These are phyloP conservation scores for Phoxinus dragarum DNA, from an alignment of 2,797 vertebrate genomes.

Conservation along the genomic window DNA sequence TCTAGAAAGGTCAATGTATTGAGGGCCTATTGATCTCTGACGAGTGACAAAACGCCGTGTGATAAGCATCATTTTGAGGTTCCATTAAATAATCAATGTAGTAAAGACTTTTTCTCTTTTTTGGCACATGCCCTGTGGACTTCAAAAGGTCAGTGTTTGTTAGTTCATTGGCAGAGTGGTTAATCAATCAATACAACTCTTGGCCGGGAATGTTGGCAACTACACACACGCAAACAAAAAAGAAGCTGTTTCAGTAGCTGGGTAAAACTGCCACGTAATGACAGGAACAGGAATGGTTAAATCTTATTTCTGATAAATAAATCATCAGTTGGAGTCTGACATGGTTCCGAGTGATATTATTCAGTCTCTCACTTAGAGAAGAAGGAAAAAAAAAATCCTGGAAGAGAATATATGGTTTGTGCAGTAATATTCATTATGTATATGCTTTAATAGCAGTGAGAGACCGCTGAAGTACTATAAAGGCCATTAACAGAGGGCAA, in stretches of 20 bases:
- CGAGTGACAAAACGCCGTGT: conserved; percentile 90
- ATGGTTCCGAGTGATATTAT: conserved; percentile 46
- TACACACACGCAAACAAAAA: conserved; percentile 7
- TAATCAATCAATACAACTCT: conserved; percentile 93
- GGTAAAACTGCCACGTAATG: neutral
- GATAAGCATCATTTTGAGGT: conserved; percentile 87
- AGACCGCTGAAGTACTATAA: conserved; percentile 51
- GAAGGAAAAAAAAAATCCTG: conserved; percentile 24
- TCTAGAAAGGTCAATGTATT: conserved; percentile 87
- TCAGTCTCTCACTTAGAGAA: conserved; percentile 28
- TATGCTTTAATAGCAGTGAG: conserved; percentile 58
- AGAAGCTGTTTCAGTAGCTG: conserved; percentile 4
- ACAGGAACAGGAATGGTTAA: neutral
- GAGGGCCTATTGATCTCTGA: conserved; percentile 81
- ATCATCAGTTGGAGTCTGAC: conserved; percentile 36
- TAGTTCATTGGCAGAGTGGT: conserved; percentile 98
- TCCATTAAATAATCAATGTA: conserved; percentile 98
- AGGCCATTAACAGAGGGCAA: conserved; percentile 54
- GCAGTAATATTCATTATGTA: conserved; percentile 60
- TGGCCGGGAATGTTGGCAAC: conserved; percentile 75
- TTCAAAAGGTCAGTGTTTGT: conserved; percentile 95
- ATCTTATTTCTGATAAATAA: conserved; percentile 57
- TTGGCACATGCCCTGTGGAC: conserved; percentile 85
- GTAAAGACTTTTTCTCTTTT: conserved; percentile 82
- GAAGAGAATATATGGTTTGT: conserved; percentile 54